Evolutionary conservation across 2,888 invertebrate genomes (phyloP).

Genomic region (Clistopyga incitator): DNA sequence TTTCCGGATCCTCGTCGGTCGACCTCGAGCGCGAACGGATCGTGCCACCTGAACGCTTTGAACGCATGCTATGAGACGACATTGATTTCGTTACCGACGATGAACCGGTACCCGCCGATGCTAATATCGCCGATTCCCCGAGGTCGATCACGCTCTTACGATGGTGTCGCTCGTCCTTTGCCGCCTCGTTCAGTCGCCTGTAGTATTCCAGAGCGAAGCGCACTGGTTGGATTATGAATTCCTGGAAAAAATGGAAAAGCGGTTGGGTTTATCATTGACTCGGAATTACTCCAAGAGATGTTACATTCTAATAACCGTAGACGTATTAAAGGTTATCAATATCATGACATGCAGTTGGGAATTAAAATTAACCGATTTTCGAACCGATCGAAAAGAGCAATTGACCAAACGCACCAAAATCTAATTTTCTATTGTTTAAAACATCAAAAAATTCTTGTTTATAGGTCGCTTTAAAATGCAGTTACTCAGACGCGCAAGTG

Average conservation of each 20-base stretch:
- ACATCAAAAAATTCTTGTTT: background rate
- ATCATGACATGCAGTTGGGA: no score
- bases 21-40: slow-evolving; percentile 81
- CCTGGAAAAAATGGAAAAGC: slow-evolving; percentile 82
- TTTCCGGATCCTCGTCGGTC: slow-evolving; percentile 82
- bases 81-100: slow-evolving; percentile 80
- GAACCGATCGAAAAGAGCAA: no score
- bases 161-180: slow-evolving; percentile 87
- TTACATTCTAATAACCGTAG: no score
- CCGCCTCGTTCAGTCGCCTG: slow-evolving; percentile 87
- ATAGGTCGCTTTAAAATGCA: background rate
- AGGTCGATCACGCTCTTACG: slow-evolving; percentile 85
- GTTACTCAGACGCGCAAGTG: background rate
- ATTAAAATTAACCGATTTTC: no score
- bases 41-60: slow-evolving; percentile 84
- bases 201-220: slow-evolving; percentile 88
- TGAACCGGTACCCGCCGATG: slow-evolving; percentile 67
- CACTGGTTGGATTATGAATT: slow-evolving; percentile 87
- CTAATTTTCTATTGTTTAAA: no score
- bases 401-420: no score
- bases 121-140: slow-evolving; percentile 74
- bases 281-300: background rate
- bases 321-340: no score
- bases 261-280: background rate
- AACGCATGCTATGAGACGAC: slow-evolving; percentile 82